These are phyloP conservation scores for Tipula helvola DNA, from an alignment of 2,888 invertebrate species.

Conservation along the genomic window DNA sequence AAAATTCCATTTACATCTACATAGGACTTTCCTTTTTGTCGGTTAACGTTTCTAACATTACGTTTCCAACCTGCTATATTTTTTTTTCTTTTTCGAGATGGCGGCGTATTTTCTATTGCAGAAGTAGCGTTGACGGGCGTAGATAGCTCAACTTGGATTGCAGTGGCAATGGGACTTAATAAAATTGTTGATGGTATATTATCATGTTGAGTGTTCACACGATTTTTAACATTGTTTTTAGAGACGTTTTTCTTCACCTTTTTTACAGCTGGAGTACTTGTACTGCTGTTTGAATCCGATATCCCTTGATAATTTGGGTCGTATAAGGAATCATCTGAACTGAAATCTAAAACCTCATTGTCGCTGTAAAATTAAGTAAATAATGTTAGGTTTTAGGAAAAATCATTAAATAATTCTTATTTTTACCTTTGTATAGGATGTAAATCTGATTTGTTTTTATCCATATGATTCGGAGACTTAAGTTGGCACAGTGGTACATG, in stretches of 20 bases:
- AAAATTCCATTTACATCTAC: slow-evolving; percentile 10
- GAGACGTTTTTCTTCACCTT: too few species aligned
- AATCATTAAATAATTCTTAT: not conserved
- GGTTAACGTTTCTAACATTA: not conserved
- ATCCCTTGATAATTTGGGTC: too few species aligned
- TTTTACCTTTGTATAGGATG: not conserved
- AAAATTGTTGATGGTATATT: too few species aligned
- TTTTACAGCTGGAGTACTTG: too few species aligned
- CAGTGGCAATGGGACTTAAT: too few species aligned
- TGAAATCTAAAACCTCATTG: not conserved
- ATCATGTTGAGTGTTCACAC: too few species aligned
- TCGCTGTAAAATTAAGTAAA: not conserved
- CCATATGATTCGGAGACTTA: too few species aligned
- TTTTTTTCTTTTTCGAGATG: slow-evolving; percentile 13
- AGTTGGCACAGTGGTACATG: too few species aligned
- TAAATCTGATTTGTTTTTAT: too few species aligned
- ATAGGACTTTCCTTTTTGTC: slow-evolving; percentile 12
- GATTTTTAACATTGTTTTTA: too few species aligned
- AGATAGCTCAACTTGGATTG: not conserved
- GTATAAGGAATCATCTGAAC: slow-evolving; percentile 11
- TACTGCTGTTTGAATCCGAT: too few species aligned
- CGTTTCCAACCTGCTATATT: not conserved
- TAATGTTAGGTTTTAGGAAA: not conserved
- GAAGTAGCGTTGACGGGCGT: slow-evolving; percentile 10
- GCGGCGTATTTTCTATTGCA: slow-evolving; percentile 10